Evolutionary conservation across 2,888 invertebrate species (phyloP).

Genomic region (Zootermopsis nevadensis): DNA sequence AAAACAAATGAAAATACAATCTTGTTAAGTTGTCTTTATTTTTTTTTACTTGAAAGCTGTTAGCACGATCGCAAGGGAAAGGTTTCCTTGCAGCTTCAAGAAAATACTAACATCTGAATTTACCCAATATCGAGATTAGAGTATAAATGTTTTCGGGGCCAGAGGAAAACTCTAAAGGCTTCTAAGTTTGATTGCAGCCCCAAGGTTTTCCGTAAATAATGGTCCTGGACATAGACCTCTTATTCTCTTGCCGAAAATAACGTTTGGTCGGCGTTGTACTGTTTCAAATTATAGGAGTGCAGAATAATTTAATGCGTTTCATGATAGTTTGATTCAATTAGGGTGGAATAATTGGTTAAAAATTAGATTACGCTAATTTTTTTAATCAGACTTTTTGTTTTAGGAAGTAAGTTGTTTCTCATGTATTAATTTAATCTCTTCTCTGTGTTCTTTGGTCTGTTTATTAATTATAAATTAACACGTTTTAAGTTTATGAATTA

Average conservation of each 20-base stretch:
- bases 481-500: no score
- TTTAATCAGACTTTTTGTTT: no score
- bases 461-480: no score
- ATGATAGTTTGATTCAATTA: no score
- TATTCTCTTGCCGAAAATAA: neutral
- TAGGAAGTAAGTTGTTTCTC: neutral
- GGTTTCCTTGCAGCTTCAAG: neutral
- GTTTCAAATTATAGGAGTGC: no score
- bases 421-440: neutral
- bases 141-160: neutral
- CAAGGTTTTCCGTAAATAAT: conserved; percentile 14
- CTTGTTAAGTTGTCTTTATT: neutral
- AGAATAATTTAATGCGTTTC: no score
- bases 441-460: no score
- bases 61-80: neutral
- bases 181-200: neutral
- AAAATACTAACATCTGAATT: neutral
- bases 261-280: no score
- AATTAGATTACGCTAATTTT: no score
- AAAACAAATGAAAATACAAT: neutral
- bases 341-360: no score
- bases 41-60: neutral
- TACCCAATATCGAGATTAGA: neutral
- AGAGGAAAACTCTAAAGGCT: neutral
- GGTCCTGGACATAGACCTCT: neutral